These are phyloP conservation scores for Chelon auratus DNA, from an alignment of 2,797 vertebrate genomes.

Conservation along the genomic window DNA sequence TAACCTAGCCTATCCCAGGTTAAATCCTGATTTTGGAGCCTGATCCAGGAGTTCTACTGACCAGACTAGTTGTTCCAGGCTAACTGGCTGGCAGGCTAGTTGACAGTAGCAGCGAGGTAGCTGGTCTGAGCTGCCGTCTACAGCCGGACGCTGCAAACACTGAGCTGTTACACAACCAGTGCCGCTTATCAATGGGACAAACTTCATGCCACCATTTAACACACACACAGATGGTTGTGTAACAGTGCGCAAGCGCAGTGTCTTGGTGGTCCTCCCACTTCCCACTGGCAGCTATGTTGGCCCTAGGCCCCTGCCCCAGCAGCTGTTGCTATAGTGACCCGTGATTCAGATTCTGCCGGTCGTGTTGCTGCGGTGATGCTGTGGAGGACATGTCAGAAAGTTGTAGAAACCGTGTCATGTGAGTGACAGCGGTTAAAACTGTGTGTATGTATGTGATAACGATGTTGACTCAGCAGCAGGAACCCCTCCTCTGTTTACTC, in stretches of 20 bases:
- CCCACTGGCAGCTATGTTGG: conserved; percentile 54
- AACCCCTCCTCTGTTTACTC: conserved; percentile 70
- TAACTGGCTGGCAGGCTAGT: conserved; percentile 23
- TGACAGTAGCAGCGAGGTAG: conserved; percentile 25
- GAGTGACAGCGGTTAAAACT: conserved; percentile 35
- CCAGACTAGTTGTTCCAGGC: conserved; percentile 32
- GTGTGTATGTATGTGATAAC: conserved; percentile 46
- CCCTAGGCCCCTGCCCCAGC: conserved; percentile 16
- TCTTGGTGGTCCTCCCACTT: conserved; percentile 48
- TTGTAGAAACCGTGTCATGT: not conserved
- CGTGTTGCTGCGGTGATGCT: conserved; percentile 11
- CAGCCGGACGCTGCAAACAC: conserved; percentile 42
- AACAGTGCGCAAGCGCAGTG: conserved; percentile 54
- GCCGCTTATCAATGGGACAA: conserved; percentile 74
- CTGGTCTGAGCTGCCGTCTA: conserved; percentile 37
- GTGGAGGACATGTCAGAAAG: conserved; percentile 12
- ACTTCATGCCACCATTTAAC: conserved; percentile 61
- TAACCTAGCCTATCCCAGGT: conserved; percentile 6
- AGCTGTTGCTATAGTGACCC: conserved; percentile 36
- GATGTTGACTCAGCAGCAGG: conserved; percentile 66
- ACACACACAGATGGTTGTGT: conserved; percentile 42
- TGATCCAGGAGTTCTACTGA: conserved; percentile 26
- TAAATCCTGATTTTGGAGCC: conserved; percentile 9
- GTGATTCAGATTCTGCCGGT: conserved; percentile 35
- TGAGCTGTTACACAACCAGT: conserved; percentile 65